These are phyloP conservation scores for Iphiclides podalirius DNA, from an alignment of 2,888 invertebrate genomes.

Conservation along the genomic window DNA sequence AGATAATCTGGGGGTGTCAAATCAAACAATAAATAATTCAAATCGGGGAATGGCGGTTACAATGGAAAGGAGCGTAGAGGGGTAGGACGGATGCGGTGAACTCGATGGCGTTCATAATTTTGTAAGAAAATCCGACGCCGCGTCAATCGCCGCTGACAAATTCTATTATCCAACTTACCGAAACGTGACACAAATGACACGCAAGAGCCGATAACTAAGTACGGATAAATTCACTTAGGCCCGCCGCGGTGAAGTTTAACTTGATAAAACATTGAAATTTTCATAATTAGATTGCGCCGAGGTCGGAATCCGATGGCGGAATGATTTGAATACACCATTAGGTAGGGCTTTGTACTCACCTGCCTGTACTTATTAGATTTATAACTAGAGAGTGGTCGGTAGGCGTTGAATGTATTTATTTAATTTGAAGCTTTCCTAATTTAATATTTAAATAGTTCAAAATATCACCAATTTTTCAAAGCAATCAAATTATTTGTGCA, in stretches of 20 bases:
- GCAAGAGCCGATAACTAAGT: constrained; percentile 76
- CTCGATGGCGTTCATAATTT: too few species aligned
- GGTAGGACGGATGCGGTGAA: too few species aligned
- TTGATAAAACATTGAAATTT: constrained; percentile 78
- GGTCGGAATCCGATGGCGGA: constrained; percentile 59
- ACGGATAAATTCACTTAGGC: constrained; percentile 78
- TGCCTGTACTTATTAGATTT: constrained; percentile 22
- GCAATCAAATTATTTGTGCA: too few species aligned
- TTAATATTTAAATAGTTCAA: too few species aligned
- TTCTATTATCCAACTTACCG: constrained; percentile 79
- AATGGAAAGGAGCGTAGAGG: constrained; percentile 54
- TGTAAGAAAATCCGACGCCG: constrained; percentile 70
- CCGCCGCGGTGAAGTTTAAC: constrained; percentile 77
- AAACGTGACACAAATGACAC: constrained; percentile 78
- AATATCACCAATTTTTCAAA: too few species aligned
- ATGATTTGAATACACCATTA: constrained; percentile 76
- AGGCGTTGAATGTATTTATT: too few species aligned
- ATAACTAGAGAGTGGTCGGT: too few species aligned
- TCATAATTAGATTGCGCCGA: constrained; percentile 69
- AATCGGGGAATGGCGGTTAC: constrained; percentile 40
- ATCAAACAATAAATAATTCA: constrained; percentile 77
- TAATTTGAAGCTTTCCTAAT: too few species aligned
- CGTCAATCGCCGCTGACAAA: constrained; percentile 77
- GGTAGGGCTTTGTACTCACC: constrained; percentile 53
- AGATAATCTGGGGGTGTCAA: constrained; percentile 63